Evolutionary conservation across 1,140 invertebrate species (phyloP), one percentile per base, ranked within the genome.

Genomic region (Mesaphorura yosii): DNA sequence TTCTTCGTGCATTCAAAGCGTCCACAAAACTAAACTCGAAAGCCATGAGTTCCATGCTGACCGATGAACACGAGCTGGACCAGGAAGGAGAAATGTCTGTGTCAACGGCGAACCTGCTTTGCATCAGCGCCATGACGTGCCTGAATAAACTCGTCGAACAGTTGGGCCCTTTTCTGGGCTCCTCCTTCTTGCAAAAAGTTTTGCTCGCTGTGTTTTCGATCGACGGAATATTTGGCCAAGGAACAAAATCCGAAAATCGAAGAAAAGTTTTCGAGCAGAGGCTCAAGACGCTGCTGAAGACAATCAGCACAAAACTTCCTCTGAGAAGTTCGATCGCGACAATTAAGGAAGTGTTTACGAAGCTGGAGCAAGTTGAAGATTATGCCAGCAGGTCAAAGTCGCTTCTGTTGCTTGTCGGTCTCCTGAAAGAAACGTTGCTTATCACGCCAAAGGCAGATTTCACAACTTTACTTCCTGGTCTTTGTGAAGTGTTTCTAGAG

Each of bases 401-500:
- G 2, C 17, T 51, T 6, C 22, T 46, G 2, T 31, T 44, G 15
- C 20, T 63, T 5, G 48, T 59, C 37, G 23, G 29, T 1, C n/a
- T 55, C 2, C 37, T 63, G 1, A 57, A 59, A 22, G 59, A 64
- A 10, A 34, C 55, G 12, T 25, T 58, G 17, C 6, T 46, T 25
- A 50, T 34, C 17, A 40, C 52, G 20, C 53, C 53, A 10, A 59
- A 57, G 44, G 25, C 55, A 17, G 64, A 64, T 31, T 64, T 62
- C 31, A 46, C 31, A 2, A 38, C 48, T 61, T 82, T 80, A 20
- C 64, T 91, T 22, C 79, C 84, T 0, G 70, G 82, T 3, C 90
- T 93, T 64, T 67, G 92, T 22, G 88, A 85, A 58, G 81, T 86
- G 0, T 92, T 90, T 68, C 68, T 92, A 27, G 75, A 82, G 51